phyloP scores from a whole-genome alignment of 1,140 invertebrate species.

The Helicorthomorpha holstii region DNA sequence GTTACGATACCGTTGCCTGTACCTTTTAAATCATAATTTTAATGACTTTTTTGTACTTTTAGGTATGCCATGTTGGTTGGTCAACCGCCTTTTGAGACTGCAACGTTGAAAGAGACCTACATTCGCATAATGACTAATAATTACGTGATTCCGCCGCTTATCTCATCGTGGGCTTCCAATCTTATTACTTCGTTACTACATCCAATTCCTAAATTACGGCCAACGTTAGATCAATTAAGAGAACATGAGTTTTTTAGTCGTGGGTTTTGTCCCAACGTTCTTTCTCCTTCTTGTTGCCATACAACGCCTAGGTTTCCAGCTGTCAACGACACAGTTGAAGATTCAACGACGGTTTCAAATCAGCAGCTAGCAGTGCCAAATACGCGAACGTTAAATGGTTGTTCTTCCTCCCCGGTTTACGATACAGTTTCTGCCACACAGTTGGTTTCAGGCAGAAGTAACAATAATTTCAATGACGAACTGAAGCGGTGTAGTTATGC shows the following conservation, averaged over 20 bases:
- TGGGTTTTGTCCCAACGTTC: background rate
- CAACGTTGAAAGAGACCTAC: slow-evolving; percentile 71
- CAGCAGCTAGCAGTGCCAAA: too few relatives aligned
- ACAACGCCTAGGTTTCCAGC: background rate
- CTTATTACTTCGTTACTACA: slow-evolving; percentile 75
- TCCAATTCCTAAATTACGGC: slow-evolving; percentile 58
- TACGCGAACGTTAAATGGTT: background rate
- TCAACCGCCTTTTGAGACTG: slow-evolving; percentile 90
- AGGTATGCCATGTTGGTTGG: slow-evolving; percentile 82
- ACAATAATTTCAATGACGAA: background rate
- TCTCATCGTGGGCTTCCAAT: slow-evolving; percentile 47
- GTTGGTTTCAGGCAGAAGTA: background rate
- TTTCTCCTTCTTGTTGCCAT: background rate
- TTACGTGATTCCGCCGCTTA: slow-evolving; percentile 58
- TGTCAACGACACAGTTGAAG: too few relatives aligned
- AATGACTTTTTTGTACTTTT: background rate
- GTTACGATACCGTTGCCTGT: too few relatives aligned
- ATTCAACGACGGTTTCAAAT: too few relatives aligned
- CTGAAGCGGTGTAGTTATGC: background rate
- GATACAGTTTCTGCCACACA: background rate
- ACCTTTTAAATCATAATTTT: background rate
- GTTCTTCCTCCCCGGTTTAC: background rate
- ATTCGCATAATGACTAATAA: slow-evolving; percentile 80
- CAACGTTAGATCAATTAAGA: slow-evolving; percentile 54
- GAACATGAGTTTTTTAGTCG: slow-evolving; percentile 48